Evolutionary conservation across 2,888 invertebrate genomes (phyloP), one percentile per base, ranked within the genome.

Genomic region (Cordilura impudica): DNA sequence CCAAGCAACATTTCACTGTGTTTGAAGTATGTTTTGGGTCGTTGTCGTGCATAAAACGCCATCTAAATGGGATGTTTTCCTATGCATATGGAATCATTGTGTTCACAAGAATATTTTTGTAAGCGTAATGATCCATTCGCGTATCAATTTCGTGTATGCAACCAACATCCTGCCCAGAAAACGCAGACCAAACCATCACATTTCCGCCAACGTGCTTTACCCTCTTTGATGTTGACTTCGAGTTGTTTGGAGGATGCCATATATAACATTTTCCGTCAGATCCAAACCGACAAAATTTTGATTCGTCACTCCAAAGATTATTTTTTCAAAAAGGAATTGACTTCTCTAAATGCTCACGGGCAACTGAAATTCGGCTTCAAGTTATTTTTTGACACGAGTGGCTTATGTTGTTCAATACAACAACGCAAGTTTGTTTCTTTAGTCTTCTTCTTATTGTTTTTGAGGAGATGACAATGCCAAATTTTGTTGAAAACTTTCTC

Each of bases 401-500:
- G 49, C 31, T 63, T 63, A 14, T 21, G 63, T 26, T 63, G 49
- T 31, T 49, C 31, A 63, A 63, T 23, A 51, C 23, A 51, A 4
- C 23, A 21, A 51, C 29, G 16, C 45, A 16, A 31, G 19, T 47
- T 65, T 49, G n/a, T n/a, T n/a, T n/a, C n/a, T n/a, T n/a, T n/a
- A n/a, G n/a, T n/a, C n/a, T n/a, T n/a, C n/a, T n/a, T n/a, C n/a
- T 47, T 29, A 47, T 47, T 45, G 45, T 61, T 47, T 29, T 18
- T 60, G 60, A 23, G 7, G 60, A 60, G 60, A 60, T 10, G 10
- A 26, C 26, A 26, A 60, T 60, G n/a, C 58, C 10, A 61, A 45
- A 47, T 61, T 61, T 60, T 60, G 14, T 26, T 45, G 39, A 45
- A 21, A 61, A 47, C 7, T 47, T 47, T 23, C 26, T 53, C 45